Conservation (phyloP, 2,888 invertebrate species). For the Aradus depressus region DNA sequence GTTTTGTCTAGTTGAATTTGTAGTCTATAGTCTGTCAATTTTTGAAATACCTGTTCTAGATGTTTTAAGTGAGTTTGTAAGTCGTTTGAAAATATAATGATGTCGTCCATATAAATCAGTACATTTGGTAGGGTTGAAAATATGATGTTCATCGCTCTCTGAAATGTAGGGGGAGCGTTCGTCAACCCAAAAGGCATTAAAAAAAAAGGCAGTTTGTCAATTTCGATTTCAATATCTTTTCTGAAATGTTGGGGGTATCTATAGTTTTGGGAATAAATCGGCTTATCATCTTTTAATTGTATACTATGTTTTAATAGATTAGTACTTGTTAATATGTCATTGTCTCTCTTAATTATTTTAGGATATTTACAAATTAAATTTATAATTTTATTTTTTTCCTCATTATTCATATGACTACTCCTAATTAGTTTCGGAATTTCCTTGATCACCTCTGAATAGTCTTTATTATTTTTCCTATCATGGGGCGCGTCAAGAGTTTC, state of each 20-base stretch:
- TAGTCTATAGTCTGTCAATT: slow-evolving; percentile 4
- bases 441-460: too few species aligned
- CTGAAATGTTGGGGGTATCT: slow-evolving; percentile 17
- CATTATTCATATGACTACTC: slow-evolving; percentile 11
- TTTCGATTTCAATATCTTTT: slow-evolving; percentile 10
- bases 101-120: slow-evolving; percentile 21
- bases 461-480: too few species aligned
- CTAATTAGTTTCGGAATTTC: too few species aligned
- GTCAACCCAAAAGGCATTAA: slow-evolving; percentile 14
- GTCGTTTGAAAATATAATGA: slow-evolving; percentile 16
- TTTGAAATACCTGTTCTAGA: slow-evolving; percentile 1
- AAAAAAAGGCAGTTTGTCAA: slow-evolving; percentile 9
- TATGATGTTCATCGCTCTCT: slow-evolving; percentile 12
- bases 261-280: slow-evolving; percentile 18
- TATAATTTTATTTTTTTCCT: slow-evolving; percentile 8
- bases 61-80: slow-evolving; percentile 12
- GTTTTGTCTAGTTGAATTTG: slow-evolving; percentile 22
- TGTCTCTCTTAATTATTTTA: slow-evolving; percentile 14
- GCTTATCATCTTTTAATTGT: slow-evolving; percentile 15
- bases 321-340: slow-evolving; percentile 7
- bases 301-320: slow-evolving; percentile 16
- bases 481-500: too few species aligned
- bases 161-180: slow-evolving; percentile 17
- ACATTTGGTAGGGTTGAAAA: slow-evolving; percentile 10
- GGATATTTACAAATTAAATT: slow-evolving; percentile 5